These are phyloP conservation scores for Melikaiella ostensackeni DNA, from an alignment of 2,888 invertebrate species.

Conservation along the genomic window DNA sequence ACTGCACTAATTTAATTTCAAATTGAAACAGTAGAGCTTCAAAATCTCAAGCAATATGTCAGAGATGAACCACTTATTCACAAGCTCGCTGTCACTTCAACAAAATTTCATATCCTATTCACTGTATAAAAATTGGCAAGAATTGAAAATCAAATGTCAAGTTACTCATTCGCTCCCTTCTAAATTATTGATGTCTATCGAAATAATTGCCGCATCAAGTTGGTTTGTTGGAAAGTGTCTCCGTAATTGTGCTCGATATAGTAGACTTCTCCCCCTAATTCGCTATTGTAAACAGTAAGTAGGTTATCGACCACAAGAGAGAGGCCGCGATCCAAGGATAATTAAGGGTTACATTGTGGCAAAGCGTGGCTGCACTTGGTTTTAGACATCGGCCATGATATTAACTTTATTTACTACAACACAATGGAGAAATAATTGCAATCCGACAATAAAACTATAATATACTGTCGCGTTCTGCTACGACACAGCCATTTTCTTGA, in stretches of 20 bases:
- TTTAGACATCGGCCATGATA: not conserved
- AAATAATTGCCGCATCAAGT: not conserved
- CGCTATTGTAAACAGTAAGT: slow-evolving; percentile 27
- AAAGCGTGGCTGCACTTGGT: not conserved
- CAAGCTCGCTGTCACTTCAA: no score
- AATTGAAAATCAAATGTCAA: slow-evolving; percentile 9
- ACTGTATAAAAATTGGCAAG: not conserved
- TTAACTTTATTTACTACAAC: not conserved
- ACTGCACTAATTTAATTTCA: no score
- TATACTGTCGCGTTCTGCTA: not conserved
- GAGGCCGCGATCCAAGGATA: slow-evolving; percentile 17
- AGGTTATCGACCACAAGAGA: slow-evolving; percentile 13
- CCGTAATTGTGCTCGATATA: not conserved
- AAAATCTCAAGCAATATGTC: no score
- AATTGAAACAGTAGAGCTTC: no score
- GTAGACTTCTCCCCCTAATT: slow-evolving; percentile 12
- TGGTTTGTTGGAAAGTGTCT: slow-evolving; percentile 1
- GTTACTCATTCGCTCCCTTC: not conserved
- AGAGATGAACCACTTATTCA: no score
- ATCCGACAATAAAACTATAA: not conserved
- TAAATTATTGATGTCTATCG: not conserved
- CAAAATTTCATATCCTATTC: no score
- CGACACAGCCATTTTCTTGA: slow-evolving; percentile 62
- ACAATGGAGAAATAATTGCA: not conserved
- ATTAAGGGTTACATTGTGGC: slow-evolving; percentile 17